phyloP scores from a whole-genome alignment of 2,888 invertebrate genomes.

The Drosophila anomalata region DNA sequence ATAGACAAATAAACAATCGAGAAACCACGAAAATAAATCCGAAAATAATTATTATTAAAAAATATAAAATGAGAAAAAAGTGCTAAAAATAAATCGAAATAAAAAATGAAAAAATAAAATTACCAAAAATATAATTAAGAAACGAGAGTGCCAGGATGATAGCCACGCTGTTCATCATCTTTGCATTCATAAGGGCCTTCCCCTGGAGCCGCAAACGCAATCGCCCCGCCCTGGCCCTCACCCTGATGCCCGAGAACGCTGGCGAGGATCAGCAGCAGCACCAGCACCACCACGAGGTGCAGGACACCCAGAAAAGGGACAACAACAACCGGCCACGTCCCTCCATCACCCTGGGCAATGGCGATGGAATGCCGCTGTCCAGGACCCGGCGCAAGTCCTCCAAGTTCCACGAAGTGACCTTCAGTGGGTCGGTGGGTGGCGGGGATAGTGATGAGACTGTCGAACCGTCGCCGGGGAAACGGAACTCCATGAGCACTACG shows the following conservation, averaged over 20 bases:
- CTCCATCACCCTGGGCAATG: slow-evolving; percentile 55
- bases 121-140: not conserved
- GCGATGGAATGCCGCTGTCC: slow-evolving; percentile 37
- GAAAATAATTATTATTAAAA: slow-evolving; percentile 10
- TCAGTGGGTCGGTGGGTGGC: slow-evolving; percentile 80
- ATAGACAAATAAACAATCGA: slow-evolving; percentile 17
- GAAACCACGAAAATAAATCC: slow-evolving; percentile 10
- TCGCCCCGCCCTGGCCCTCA: slow-evolving; percentile 53
- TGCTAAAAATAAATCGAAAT: slow-evolving; percentile 8
- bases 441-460: slow-evolving; percentile 69
- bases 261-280: slow-evolving; percentile 19
- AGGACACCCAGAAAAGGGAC: slow-evolving; percentile 23
- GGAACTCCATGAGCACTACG: slow-evolving; percentile 64
- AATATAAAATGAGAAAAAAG: slow-evolving; percentile 40
- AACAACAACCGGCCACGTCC: slow-evolving; percentile 60
- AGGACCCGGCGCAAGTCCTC: slow-evolving; percentile 73
- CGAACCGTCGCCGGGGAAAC: slow-evolving; percentile 46
- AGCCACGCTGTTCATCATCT: slow-evolving; percentile 84
- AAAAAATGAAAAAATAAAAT: slow-evolving; percentile 16
- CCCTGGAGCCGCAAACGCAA: slow-evolving; percentile 81
- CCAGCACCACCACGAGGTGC: slow-evolving; percentile 1
- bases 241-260: slow-evolving; percentile 49
- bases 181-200: slow-evolving; percentile 84
- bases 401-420: slow-evolving; percentile 80
- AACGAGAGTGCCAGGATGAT: slow-evolving; percentile 71